Evolutionary conservation across 2,797 vertebrate species (phyloP).

Genomic region (Salmo trutta): DNA sequence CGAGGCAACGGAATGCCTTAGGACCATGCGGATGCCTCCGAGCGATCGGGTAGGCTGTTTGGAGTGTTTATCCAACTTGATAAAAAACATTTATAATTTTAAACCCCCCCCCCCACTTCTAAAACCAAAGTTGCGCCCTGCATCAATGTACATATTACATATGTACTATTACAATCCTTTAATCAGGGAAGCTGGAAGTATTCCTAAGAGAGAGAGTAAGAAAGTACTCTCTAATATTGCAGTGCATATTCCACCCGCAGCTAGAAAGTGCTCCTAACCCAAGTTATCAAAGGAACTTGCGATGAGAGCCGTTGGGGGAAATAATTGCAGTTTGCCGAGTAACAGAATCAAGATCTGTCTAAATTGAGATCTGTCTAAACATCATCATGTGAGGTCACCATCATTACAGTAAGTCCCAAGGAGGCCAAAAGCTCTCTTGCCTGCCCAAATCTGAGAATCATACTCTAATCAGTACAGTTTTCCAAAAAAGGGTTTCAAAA

Average conservation of each 20-base stretch:
- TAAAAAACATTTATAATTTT: too few species aligned
- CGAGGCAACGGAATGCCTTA: too few species aligned
- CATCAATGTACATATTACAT: too few species aligned
- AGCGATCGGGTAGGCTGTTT: too few species aligned
- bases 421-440: too few species aligned
- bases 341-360: not conserved
- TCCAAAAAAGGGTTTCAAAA: too few species aligned
- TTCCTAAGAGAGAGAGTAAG: conserved; percentile 16
- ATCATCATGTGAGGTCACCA: conserved; percentile 17
- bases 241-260: conserved; percentile 44
- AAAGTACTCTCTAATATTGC: conserved; percentile 41
- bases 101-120: too few species aligned
- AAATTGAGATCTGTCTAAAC: conserved; percentile 33
- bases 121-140: too few species aligned
- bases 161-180: not conserved
- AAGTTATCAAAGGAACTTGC: conserved; percentile 26
- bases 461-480: not conserved
- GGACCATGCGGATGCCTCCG: too few species aligned
- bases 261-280: conserved; percentile 23
- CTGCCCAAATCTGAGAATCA: not conserved
- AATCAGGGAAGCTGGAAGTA: not conserved
- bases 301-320: conserved; percentile 33
- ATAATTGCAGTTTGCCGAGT: conserved; percentile 24
- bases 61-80: too few species aligned
- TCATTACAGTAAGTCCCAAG: conserved; percentile 1